These are phyloP conservation scores for Diplogasteroides magnus DNA, from an alignment of 1,140 invertebrate species.

Conservation along the genomic window DNA sequence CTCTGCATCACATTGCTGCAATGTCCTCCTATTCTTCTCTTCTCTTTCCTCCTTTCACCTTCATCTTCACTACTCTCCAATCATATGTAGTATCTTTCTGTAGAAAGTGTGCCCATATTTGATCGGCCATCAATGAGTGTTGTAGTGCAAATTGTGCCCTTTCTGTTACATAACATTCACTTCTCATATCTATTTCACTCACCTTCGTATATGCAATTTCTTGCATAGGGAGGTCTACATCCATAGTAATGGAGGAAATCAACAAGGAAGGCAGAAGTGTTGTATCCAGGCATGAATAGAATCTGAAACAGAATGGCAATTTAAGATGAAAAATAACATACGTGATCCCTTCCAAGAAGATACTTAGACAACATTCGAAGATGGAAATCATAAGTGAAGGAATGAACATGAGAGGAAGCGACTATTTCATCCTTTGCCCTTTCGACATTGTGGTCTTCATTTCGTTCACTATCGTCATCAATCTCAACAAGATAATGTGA, in stretches of 20 bases:
- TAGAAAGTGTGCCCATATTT: constrained; percentile 46
- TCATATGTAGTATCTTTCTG: constrained; percentile 32
- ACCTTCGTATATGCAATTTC: constrained; percentile 72
- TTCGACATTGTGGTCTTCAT: constrained; percentile 26
- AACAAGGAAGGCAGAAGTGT: constrained; percentile 67
- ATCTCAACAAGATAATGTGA: no score
- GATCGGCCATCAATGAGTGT: constrained; percentile 23
- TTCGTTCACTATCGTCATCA: no score
- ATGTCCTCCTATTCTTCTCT: no score
- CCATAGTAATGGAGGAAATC: constrained; percentile 79
- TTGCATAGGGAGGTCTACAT: constrained; percentile 74
- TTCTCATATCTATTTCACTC: constrained; percentile 1
- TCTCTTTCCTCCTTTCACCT: no score
- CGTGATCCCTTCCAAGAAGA: constrained; percentile 61
- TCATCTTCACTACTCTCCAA: constrained; percentile 45
- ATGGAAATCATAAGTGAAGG: constrained; percentile 82
- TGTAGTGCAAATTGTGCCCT: constrained; percentile 22
- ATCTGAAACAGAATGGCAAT: no score
- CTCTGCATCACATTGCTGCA: neutral
- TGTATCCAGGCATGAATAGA: constrained; percentile 66
- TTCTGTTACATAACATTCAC: constrained; percentile 30
- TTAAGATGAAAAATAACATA: no score
- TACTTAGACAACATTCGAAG: constrained; percentile 70
- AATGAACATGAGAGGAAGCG: constrained; percentile 68
- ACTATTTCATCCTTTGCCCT: constrained; percentile 41